Conservation (phyloP, 2,797 vertebrate genomes). For the Okamejei kenojei region DNA sequence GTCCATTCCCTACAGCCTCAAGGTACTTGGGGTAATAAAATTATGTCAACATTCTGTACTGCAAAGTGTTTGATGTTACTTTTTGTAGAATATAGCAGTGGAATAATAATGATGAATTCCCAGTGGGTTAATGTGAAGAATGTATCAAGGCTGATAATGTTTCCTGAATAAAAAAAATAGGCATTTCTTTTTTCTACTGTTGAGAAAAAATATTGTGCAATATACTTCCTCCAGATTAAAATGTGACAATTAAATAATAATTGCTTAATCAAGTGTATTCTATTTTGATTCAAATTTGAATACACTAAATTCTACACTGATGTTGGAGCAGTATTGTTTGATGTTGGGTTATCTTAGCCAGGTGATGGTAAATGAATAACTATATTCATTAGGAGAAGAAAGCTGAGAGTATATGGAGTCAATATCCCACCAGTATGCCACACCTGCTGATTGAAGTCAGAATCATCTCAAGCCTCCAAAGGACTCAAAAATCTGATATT, state of each 20-base stretch:
- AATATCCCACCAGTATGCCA: background rate
- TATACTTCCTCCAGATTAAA: background rate
- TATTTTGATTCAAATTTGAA: background rate
- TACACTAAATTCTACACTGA: background rate
- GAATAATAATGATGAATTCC: conserved; percentile 34
- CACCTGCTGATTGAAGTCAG: background rate
- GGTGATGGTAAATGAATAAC: background rate
- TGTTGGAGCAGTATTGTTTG: background rate
- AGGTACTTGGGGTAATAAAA: conserved; percentile 34
- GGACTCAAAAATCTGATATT: background rate
- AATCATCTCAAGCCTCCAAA: background rate
- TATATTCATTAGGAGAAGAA: background rate
- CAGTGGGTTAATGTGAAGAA: background rate
- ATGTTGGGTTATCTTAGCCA: background rate
- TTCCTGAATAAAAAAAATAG: background rate
- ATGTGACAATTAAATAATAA: background rate
- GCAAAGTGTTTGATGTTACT: conserved; percentile 30
- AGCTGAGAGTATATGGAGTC: background rate
- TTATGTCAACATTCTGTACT: conserved; percentile 28
- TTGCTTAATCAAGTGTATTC: background rate
- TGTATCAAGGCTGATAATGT: background rate
- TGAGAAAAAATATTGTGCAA: background rate
- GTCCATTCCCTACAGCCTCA: background rate
- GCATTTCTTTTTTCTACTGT: background rate
- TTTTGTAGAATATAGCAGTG: background rate